Evolutionary conservation across 2,113 vertebrate genomes (phyloP).

Genomic region (Isichthys henryi): DNA sequence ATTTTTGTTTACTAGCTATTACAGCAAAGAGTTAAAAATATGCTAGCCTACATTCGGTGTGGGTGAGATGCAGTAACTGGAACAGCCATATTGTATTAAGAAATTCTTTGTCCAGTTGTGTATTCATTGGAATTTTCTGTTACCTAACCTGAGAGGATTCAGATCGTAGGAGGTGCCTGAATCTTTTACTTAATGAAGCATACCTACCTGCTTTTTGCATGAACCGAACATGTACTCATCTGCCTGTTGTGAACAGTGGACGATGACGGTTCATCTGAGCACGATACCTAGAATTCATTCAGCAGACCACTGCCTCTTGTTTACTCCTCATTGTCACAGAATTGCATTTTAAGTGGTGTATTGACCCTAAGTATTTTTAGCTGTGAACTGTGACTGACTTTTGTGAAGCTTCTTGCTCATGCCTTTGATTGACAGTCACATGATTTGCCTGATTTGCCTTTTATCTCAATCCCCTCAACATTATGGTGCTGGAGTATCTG

Average conservation of each 20-base stretch:
- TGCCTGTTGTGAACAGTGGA: not conserved
- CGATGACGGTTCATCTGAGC: not conserved
- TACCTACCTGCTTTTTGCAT: not conserved
- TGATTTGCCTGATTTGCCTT: not conserved
- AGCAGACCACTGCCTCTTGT: not conserved
- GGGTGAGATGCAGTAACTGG: not conserved
- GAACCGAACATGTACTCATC: not conserved
- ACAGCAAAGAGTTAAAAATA: not conserved
- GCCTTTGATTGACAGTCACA: not conserved
- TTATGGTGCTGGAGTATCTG: not conserved
- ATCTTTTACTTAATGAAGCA: too few relatives aligned
- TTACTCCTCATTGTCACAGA: not conserved
- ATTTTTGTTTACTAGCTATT: not conserved
- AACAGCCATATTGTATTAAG: not conserved
- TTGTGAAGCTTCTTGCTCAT: not conserved
- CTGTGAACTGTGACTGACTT: not conserved
- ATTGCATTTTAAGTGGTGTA: not conserved
- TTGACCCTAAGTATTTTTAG: not conserved
- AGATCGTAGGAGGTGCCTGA: too few relatives aligned
- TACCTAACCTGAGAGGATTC: too few relatives aligned
- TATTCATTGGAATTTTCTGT: not conserved
- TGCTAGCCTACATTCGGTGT: not conserved
- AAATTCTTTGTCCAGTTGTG: not conserved
- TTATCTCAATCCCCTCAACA: not conserved
- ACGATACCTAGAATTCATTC: not conserved